Conservation (phyloP, 23 tunicate genomes). For the Aplidium turbinatum region DNA sequence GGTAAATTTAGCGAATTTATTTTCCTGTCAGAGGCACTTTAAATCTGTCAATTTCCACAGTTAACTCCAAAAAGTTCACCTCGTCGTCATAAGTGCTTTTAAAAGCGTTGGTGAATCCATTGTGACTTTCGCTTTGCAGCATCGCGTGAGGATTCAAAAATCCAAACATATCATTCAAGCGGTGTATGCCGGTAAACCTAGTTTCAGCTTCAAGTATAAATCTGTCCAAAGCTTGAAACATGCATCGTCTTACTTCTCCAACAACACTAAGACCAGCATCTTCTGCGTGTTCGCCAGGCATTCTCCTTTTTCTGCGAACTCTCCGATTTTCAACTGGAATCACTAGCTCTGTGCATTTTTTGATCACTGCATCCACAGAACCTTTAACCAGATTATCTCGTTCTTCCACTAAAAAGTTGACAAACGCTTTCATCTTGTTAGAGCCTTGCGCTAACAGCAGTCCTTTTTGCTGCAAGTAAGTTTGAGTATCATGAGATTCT, state of each 20-base stretch:
- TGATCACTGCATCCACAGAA: conserved; percentile 50
- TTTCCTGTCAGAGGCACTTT: no score
- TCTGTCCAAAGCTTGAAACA: conserved; percentile 53
- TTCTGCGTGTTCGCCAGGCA: conserved; percentile 38
- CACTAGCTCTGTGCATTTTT: conserved; percentile 41
- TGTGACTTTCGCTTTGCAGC: conserved; percentile 55
- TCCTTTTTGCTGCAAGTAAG: conserved; percentile 62
- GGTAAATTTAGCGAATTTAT: no score
- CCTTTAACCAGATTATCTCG: conserved; percentile 52
- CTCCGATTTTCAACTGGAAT: conserved; percentile 45
- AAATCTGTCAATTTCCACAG: no score
- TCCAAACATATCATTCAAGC: conserved; percentile 46
- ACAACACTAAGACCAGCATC: conserved; percentile 48
- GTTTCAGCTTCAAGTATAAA: conserved; percentile 51
- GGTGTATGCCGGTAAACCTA: conserved; percentile 49
- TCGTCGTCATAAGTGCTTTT: conserved; percentile 46
- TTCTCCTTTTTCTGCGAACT: conserved; percentile 39
- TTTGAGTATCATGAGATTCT: conserved; percentile 54
- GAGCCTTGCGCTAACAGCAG: conserved; percentile 58
- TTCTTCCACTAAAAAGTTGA: conserved; percentile 59
- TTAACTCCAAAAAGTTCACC: conserved; percentile 48
- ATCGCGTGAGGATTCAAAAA: conserved; percentile 48
- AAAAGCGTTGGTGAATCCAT: conserved; percentile 49
- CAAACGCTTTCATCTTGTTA: conserved; percentile 59
- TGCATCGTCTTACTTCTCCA: conserved; percentile 54